phyloP scores from a whole-genome alignment of 2,113 vertebrate genomes.

The Mugil cephalus region DNA sequence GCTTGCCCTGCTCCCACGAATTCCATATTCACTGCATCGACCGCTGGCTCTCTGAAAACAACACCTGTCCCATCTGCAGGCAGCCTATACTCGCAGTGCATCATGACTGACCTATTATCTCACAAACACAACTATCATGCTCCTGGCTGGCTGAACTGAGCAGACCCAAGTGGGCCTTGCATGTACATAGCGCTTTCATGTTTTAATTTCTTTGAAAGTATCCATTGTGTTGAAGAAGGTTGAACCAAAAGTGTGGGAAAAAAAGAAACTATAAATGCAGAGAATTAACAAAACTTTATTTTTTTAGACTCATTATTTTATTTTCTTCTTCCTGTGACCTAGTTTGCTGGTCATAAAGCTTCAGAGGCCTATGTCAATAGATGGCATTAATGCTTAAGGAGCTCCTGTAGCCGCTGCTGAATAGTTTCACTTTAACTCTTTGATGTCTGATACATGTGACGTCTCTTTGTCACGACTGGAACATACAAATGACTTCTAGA shows the following conservation, averaged over 20 bases:
- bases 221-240: slow-evolving; percentile 76
- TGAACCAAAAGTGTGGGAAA: slow-evolving; percentile 78
- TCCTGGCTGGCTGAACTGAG: slow-evolving; percentile 69
- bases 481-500: slow-evolving; percentile 62
- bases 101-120: slow-evolving; percentile 80
- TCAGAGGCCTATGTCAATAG: slow-evolving; percentile 62
- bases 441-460: slow-evolving; percentile 56
- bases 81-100: slow-evolving; percentile 87
- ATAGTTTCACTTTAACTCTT: slow-evolving; percentile 62
- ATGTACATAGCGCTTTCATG: slow-evolving; percentile 84
- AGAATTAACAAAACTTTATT: slow-evolving; percentile 88
- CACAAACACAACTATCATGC: slow-evolving; percentile 35
- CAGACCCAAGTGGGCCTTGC: slow-evolving; percentile 64
- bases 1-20: slow-evolving; percentile 93
- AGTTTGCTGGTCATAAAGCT: slow-evolving; percentile 59
- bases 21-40: slow-evolving; percentile 98
- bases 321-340: slow-evolving; percentile 61
- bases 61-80: slow-evolving; percentile 95
- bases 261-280: slow-evolving; percentile 79
- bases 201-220: slow-evolving; percentile 73
- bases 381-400: slow-evolving; percentile 71
- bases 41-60: slow-evolving; percentile 97
- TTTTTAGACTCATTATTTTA: slow-evolving; percentile 82
- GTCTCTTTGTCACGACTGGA: slow-evolving; percentile 63
- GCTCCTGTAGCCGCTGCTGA: slow-evolving; percentile 66